Base-by-base conservation (phyloP, 2,888 invertebrate species). In the Acleris laterana region DNA sequence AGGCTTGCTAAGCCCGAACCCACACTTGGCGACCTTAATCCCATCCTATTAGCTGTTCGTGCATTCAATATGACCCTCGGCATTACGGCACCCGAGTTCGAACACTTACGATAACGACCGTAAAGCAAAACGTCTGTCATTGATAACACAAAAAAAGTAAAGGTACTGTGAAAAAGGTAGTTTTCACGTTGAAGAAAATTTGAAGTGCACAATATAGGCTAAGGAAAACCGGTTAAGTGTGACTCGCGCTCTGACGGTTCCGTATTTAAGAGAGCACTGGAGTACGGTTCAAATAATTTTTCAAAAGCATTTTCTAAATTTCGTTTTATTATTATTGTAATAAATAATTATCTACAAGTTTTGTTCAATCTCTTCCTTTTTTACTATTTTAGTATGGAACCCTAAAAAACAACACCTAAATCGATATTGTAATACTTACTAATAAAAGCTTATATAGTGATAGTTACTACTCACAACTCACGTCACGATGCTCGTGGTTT, bases 401-500 rank as follows among this genome's bases (percentile, higher is more conserved):
- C 25, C 25, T 25, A 25, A 5, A 25, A 22, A 25, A 5, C 25
- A 25, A 25, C 28, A 32, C 9, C 9, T 32, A 9, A 9, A 32
- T 32, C 32, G 9, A 32, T 32, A 32, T 9, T 32, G 19, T n/a
- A 58, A 58, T n/a, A 20, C 38, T 38, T 6, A 25, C 6, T 6
- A 38, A 13, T 13, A 17, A 42, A 25, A 57, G 49, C 22, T 25
- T 46, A n/a, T 63, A 57, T 57, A n/a, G n/a, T 51, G 51, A 60
- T 53, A 53, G 28, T 28, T 72, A 71, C 67, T 61, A 62, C 74
- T 79, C 75, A 79, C 79, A 81, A 85, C 83, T 85, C 83, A 77
- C 72, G 78, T 80, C 82, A 81, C 82, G 80, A 68, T 75, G 72
- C 73, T 76, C 73, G 82, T 73, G 84, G 82, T 81, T 82, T 84